Base-by-base conservation (phyloP, 1,140 invertebrate species). In the Drosophila saltans region DNA sequence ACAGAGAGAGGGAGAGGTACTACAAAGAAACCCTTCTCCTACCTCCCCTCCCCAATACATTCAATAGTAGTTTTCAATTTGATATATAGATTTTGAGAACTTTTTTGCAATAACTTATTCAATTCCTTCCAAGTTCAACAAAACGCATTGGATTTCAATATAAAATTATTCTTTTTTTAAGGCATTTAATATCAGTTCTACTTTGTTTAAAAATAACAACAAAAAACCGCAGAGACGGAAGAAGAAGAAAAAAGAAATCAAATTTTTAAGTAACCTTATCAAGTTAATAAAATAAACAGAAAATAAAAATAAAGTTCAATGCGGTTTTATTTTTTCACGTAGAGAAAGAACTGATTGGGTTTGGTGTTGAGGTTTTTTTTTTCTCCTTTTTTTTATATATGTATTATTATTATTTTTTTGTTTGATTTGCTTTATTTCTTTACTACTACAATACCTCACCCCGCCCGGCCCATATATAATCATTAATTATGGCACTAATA, bases 401-500 rank as follows among this genome's bases (percentile, higher is more conserved):
- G n/a, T 16, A 16, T 16, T 16, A 16, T n/a, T 16, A 30, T 30
- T 40, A n/a, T 39, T 21, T 21, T 26, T 33, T 39, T 48, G n/a
- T 43, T 43, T 16, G 36, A 21, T 28, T 60, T 57, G 70, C 16
- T 73, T 73, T 41, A 7, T 21, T 26, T 70, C 57, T n/a, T 59
- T 59, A 39, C 57, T 39, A 36, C 40, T 36, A 10, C 9, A 39
- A 36, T 36, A 55, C 10, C 21, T 7, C 7, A 30, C 48, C 48
- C 48, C 21, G 7, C 8, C 48, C 48, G 7, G 21, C 8, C 48
- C 56, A 33, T 36, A 36, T 7, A 36, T 36, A 16, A 16, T 36
- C 1, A 7, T 36, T 36, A 69, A 75, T 69, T 76, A 43, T 43
- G 58, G 55, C 69, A 70, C 64, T 77, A 60, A 33, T 45, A 71